phyloP scores from a whole-genome alignment of 2,113 vertebrate species.

The Phrynosoma platyrhinos region DNA sequence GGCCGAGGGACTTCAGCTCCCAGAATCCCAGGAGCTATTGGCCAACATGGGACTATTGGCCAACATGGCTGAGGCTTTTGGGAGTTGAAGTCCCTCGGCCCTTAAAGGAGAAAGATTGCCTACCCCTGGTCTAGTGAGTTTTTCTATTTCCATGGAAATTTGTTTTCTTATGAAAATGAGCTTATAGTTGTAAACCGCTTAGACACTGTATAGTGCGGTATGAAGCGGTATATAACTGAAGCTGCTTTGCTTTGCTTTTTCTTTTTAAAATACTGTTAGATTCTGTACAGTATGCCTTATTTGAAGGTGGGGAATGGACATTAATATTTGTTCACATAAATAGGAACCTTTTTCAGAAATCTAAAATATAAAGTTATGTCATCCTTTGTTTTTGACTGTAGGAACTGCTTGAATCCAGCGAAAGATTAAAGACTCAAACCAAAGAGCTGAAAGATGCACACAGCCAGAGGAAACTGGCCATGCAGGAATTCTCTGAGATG shows the following conservation, averaged over 20 bases:
- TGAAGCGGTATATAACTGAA: too few species aligned
- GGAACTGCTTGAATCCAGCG: slow-evolving; percentile 88
- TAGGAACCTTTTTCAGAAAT: slow-evolving; percentile 48
- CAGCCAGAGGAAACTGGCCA: slow-evolving; percentile 94
- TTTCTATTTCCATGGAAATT: not conserved
- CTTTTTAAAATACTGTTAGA: not conserved
- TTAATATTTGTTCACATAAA: slow-evolving; percentile 34
- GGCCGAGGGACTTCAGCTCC: too few species aligned
- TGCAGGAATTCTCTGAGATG: slow-evolving; percentile 97
- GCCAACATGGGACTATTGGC: too few species aligned
- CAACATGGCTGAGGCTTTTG: too few species aligned
- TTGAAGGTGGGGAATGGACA: not conserved
- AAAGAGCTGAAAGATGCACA: slow-evolving; percentile 99
- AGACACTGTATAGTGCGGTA: too few species aligned
- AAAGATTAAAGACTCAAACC: slow-evolving; percentile 93
- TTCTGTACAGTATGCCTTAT: not conserved
- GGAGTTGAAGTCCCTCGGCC: too few species aligned
- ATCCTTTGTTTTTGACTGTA: slow-evolving; percentile 81
- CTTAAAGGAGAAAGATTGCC: too few species aligned
- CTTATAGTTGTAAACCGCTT: too few species aligned
- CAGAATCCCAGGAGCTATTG: too few species aligned
- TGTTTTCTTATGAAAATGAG: not conserved
- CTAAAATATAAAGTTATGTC: slow-evolving; percentile 74
- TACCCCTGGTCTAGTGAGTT: too few species aligned
- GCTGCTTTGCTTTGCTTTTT: too few species aligned